Base-by-base conservation (phyloP, 2,888 invertebrate species). In the Meloe dianella region DNA sequence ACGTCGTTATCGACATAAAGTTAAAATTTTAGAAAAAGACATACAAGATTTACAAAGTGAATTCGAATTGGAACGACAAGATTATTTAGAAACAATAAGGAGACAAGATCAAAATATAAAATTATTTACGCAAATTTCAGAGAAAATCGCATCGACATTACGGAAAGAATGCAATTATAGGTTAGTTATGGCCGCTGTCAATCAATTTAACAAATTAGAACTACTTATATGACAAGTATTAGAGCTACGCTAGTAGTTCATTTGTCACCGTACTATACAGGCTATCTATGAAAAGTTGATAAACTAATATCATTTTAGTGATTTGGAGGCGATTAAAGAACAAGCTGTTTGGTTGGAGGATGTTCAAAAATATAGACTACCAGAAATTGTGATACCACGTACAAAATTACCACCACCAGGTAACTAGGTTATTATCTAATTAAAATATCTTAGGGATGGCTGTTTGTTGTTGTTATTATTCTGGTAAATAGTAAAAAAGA, bases 11-110 rank as follows among this genome's bases (percentile, higher is more conserved):
- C 86, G 90, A 68, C 86, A 89, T 73, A 90, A 90, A 85, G 87
- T 90, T 24, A 88, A 88, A 75, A 85, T 87, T 20, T 80, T 93
- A 61, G 90, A 93, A 77, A 85, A 89, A 65, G 94, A 94, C 82
- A 89, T 94, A 24, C 84, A 85, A 6, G 94, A 94, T 81, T 84
- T 95, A 2, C 92, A 93, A 75, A 87, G 91, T 10, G 94, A 94
- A 83, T 94, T 94, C 82, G 92, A 94, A 81, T 85, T 88, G 63
- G 94, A 94, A 78, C 85, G 93, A 1, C 89, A 91, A n/a, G 93
- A 94, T 79, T 94, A 94, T 79, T 82, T 95, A 70, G 94, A 94
- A 77, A 91, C 93, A 0, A 93, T 94, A 35, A 85, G 94, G 20
- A 87, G 89, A 72, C 90, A 93, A 75, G 91, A 92, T 65, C 88